Evolutionary conservation across 2,113 vertebrate species (phyloP), one percentile per base, ranked within the genome.

Genomic region (Centropristis striata): DNA sequence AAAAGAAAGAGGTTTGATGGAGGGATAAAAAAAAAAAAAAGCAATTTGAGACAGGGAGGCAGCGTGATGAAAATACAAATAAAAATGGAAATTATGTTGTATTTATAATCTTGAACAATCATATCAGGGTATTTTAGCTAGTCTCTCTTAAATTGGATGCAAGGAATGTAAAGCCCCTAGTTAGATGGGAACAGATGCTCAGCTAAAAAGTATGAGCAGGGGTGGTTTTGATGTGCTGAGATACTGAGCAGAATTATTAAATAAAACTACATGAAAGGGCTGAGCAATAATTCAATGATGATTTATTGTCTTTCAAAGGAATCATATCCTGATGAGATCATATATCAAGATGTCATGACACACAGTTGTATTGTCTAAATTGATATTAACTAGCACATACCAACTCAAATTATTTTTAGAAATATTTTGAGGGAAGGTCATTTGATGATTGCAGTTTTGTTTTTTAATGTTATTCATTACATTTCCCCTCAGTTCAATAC

Each of bases 21-120:
- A 67, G n/a, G 4, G 11, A 13, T n/a, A 20, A 46, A 74, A n/a
- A 60, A 75, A 53, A 20, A 46, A 74, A n/a, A 60, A 75, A 53
- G 21, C 8, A 59, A 37, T 58, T 49, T 59, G 32, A 70, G 39
- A 51, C 14, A 10, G 28, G 4, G 36, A 27, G 42, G 41, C n/a
- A 9, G 42, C 18, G 42, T 36, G 18, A 66, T 42, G n/a, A 60
- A 25, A 28, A 58, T 23, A 21, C 5, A 28, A 2, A 6, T 1
- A 2, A 25, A 54, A 59, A 53, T 10, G 1, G 4, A 64, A 63
- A 23, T 2, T 0, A 25, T 8, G 28, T 21, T 54, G 14, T 13
- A 27, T 14, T 70, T 4, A 16, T 12, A 21, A 2, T 42, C 6
- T 1, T 37, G 4, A 50, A 23, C 2, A 58, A 47, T 16, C 8